Evolutionary conservation across 2,888 invertebrate genomes (phyloP), one percentile per base, ranked within the genome.

Genomic region (Kryphioiulus occultus): DNA sequence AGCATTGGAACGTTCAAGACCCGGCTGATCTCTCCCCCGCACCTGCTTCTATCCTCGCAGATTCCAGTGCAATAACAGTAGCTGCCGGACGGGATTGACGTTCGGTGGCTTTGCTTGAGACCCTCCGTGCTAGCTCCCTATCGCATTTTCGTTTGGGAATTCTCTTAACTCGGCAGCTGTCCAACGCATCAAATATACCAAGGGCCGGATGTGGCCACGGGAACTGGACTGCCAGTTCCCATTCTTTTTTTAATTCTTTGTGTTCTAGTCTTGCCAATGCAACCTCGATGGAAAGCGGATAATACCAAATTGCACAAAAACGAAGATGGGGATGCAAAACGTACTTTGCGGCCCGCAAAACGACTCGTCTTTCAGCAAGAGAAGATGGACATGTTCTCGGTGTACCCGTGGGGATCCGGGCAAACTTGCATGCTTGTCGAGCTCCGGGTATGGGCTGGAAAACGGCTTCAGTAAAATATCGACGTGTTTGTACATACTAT

Each of bases 61-160:
- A 68, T 68, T 68, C 68, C 68, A 68, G 68, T 68, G 68, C 68
- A 68, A 68, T 68, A 68, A 68, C 68, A 68, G 68, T 68, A 12
- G 68, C 22, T 1, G n/a, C 10, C 22, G 26, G 26, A 68, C 22
- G 68, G 7, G 68, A 68, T 68, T 22, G 7, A 26, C 68, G 22
- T 68, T 68, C 22, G 68, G 68, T 26, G 26, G 68, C 68, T 68
- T 68, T 68, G 68, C 68, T 68, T 26, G 68, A 68, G 68, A 26
- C 68, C 22, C 68, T 68, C 26, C 22, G 68, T 22, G 26, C 68
- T 68, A 22, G 22, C 35, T 35, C 2, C 2, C 68, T 22, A 17
- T 22, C 26, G 9, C 22, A 68, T 12, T 68, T 26, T n/a, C 19
- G 59, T 59, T 59, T n/a, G 59, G 7, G 59, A n/a, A 59, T 59